Conservation (phyloP, 2,797 vertebrate genomes). For the Cryptoblepharus egeriae region DNA sequence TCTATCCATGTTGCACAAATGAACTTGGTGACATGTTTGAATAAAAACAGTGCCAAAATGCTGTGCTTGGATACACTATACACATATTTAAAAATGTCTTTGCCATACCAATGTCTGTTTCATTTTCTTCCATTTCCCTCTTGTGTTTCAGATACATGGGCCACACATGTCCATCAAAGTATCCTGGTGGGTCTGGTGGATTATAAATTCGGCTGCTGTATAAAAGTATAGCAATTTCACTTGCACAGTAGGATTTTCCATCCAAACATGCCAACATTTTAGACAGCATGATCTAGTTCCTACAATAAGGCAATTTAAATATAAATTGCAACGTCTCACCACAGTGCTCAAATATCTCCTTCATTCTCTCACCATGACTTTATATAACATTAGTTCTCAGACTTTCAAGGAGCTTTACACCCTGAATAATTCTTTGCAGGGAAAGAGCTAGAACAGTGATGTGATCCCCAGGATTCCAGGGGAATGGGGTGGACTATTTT, state of each 20-base stretch:
- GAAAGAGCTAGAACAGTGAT: no score
- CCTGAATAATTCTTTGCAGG: no score
- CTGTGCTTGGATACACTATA: background rate
- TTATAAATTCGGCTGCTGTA: conserved; percentile 85
- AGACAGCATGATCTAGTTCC: background rate
- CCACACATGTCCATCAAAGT: conserved; percentile 93
- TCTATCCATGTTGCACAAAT: background rate
- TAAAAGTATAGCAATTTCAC: conserved; percentile 52
- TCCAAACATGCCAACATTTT: background rate
- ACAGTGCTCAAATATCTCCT: background rate
- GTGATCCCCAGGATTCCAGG: no score
- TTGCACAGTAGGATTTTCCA: conserved; percentile 18
- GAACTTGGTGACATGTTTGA: background rate
- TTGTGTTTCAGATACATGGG: conserved; percentile 92
- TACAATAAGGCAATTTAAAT: background rate
- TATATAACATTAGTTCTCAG: no score
- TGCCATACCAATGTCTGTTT: conserved; percentile 80
- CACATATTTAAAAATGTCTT: conserved; percentile 30
- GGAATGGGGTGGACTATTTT: no score
- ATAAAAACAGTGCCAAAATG: background rate
- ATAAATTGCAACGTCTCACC: background rate
- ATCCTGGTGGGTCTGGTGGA: conserved; percentile 89
- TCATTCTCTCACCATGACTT: background rate
- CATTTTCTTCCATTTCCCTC: conserved; percentile 79
- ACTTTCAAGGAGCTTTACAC: no score